Percentiles rank a stretch among this genome's conserved stretches.
Conservation (phyloP, 1,140 invertebrate species). For the Amphibalanus amphitrite region DNA sequence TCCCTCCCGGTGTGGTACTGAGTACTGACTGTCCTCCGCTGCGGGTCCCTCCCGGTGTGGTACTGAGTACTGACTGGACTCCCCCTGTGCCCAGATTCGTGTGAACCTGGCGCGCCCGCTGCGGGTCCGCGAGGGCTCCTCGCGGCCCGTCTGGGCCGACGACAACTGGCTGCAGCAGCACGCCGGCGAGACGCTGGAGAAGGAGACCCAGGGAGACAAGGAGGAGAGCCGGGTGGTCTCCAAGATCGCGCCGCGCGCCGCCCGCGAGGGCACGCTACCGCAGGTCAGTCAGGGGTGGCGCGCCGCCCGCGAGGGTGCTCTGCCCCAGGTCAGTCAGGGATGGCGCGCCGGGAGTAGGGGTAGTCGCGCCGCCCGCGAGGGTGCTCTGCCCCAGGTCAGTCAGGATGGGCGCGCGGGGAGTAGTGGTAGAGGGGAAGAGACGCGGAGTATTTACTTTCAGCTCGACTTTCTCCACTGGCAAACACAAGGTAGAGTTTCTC, state of each 20-base stretch:
- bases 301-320: background rate
- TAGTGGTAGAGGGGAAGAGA: too few species aligned
- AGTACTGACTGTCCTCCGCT: too few species aligned
- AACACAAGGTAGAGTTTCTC: too few species aligned
- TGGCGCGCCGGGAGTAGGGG: background rate
- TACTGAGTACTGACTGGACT: too few species aligned
- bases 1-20: too few species aligned
- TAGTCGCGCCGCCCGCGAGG: background rate
- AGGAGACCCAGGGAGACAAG: constrained; percentile 21
- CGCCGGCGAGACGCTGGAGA: constrained; percentile 61
- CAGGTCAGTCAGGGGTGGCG: constrained; percentile 12
- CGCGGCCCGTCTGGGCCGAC: constrained; percentile 89
- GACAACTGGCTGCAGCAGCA: constrained; percentile 92
- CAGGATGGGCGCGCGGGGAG: too few species aligned
- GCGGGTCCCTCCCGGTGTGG: too few species aligned
- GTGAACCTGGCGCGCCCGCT: background rate
- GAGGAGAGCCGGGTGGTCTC: constrained; percentile 7
- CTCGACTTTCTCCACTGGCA: too few species aligned
- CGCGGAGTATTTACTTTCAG: too few species aligned
- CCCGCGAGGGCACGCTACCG: constrained; percentile 6
- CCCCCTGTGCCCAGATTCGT: too few species aligned
- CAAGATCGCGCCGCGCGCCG: constrained; percentile 7
- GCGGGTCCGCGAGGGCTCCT: constrained; percentile 63
- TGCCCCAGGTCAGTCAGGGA: too few species aligned
- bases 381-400: background rate